Evolutionary conservation across 2,797 vertebrate genomes (phyloP).

Genomic region (Eleutherodactylus coqui): DNA sequence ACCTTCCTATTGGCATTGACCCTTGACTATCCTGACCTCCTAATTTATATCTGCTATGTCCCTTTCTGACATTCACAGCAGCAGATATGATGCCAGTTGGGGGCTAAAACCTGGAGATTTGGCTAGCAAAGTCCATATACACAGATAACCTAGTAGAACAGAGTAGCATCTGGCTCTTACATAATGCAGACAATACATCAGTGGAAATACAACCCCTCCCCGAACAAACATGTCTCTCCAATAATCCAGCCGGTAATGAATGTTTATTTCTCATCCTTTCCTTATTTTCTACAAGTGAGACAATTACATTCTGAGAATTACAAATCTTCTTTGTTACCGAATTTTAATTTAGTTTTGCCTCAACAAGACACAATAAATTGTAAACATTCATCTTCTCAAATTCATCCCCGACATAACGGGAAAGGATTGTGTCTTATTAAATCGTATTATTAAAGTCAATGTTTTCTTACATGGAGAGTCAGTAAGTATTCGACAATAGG

Average conservation of each 20-base stretch:
- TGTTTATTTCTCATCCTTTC: constrained; percentile 6
- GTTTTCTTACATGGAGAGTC: neutral
- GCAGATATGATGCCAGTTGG: too few species aligned
- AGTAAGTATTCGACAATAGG: neutral
- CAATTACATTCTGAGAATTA: constrained; percentile 27
- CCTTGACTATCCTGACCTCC: neutral
- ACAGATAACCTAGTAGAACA: too few species aligned
- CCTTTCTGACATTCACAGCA: too few species aligned
- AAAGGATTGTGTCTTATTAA: neutral
- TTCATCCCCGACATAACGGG: neutral
- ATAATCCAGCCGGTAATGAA: neutral
- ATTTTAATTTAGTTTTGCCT: constrained; percentile 42
- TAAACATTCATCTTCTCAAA: constrained; percentile 6
- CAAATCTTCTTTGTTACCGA: constrained; percentile 13
- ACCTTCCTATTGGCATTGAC: too few species aligned
- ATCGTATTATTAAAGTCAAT: neutral
- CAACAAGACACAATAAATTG: neutral
- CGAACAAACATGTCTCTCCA: neutral
- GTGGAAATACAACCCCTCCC: neutral
- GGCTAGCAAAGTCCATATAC: neutral
- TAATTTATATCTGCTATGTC: too few species aligned
- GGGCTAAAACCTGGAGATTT: neutral
- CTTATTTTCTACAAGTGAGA: neutral
- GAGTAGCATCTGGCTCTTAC: neutral
- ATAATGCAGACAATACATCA: constrained; percentile 20